A percentile compares a stretch with the other conserved stretches of the same genome.
These are phyloP conservation scores for Calosoma granatense DNA, from an alignment of 1,140 invertebrate genomes.

Conservation along the genomic window DNA sequence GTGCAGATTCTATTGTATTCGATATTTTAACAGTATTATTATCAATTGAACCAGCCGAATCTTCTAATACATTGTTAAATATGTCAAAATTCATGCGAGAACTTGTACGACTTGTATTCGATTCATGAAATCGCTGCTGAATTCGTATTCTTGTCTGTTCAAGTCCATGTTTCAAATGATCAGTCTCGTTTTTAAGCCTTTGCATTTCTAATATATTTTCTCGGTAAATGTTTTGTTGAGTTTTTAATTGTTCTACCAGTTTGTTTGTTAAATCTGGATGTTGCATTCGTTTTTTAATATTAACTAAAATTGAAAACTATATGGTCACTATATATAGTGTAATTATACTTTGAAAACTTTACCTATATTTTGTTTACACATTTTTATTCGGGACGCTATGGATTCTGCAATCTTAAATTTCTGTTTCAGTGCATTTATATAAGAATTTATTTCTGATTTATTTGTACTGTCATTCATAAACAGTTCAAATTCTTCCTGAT, in stretches of 20 bases:
- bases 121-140: conserved; percentile 6
- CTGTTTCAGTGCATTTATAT: neutral
- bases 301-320: neutral
- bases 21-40: neutral
- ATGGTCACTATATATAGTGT: neutral
- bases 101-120: neutral
- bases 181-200: conserved; percentile 20
- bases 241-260: conserved; percentile 10
- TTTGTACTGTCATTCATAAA: neutral
- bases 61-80: neutral
- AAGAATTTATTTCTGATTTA: neutral
- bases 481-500: neutral
- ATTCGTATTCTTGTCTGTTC: conserved; percentile 16
- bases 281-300: neutral
- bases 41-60: neutral
- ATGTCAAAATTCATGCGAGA: neutral
- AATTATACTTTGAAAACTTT: neutral
- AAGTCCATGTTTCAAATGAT: conserved; percentile 18
- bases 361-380: neutral
- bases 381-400: neutral
- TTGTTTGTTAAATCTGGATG: neutral
- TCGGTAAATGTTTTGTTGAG: conserved; percentile 22
- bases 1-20: neutral
- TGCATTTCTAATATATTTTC: conserved; percentile 17
- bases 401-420: neutral